Evolutionary conservation across 30 jellyfish, hydroid and myxozoan species (phyloP), one percentile per base, ranked within the genome.

Genomic region (Aurelia sp.): DNA sequence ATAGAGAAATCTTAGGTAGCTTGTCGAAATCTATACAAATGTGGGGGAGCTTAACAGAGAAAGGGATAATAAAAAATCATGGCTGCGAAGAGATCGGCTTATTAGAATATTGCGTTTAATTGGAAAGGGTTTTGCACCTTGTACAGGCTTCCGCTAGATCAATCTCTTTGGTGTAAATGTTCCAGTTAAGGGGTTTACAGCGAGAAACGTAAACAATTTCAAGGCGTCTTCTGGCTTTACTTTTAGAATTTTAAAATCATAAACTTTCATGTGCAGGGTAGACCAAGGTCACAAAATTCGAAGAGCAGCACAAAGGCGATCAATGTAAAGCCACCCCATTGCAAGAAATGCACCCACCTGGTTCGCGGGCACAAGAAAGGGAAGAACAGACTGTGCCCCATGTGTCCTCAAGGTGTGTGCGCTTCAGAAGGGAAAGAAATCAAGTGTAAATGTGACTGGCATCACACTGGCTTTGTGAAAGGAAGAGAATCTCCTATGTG

Each of bases 291-390:
- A 60, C 24, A 22, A 60, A 60, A 7, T 4, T n/a, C 22, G 1
- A 60, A 60, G 10, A 18, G 70, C 19, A 4, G 12, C 13, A 5
- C 70, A 0, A 60, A 60, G 70, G 8, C 33, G 6, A 7, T 3
- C 5, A 60, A 63, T 21, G 33, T 52, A 21, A 63, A 63, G 74
- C 74, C 74, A 44, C 74, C 40, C 4, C 40, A 63, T 63, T 63
- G 74, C 74, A 63, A 63, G 40, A 63, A 63, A n/a, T 63, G 74
- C 74, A 63, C 40, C 20, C 74, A 63, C 40, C 74, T 63, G 4
- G 74, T 15, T 63, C 52, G 74, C 20, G 74, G 74, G 2, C 50
- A 63, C 40, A 63, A 52, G n/a, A 63, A 44, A n/a, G 74, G 40
- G 16, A 63, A 44, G 40, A n/a, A 35, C 74, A 18, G 74, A 21